These are phyloP conservation scores for Ceyx melanurus DNA, from an alignment of 2,113 vertebrate species.

Conservation along the genomic window DNA sequence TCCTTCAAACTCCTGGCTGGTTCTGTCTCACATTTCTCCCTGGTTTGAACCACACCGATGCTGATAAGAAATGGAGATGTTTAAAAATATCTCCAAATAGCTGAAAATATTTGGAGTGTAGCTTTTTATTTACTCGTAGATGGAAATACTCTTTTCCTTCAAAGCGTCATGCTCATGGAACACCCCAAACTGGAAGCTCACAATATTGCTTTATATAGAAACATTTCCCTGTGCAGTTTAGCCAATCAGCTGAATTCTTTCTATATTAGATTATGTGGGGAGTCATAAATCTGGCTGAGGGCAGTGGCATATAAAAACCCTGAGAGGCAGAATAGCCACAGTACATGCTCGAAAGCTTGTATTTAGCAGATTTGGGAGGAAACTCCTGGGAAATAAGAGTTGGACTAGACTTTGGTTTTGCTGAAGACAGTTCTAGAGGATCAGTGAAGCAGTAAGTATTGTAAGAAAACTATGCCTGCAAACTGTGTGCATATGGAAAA, in stretches of 20 bases:
- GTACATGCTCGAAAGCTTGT: background rate
- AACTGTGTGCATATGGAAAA: background rate
- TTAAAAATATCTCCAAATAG: constrained; percentile 43
- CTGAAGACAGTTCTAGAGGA: background rate
- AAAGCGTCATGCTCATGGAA: constrained; percentile 15
- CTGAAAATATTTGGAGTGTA: background rate
- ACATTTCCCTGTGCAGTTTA: constrained; percentile 21
- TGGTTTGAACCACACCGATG: fast-evolving
- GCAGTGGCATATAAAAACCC: constrained; percentile 41
- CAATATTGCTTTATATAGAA: constrained; percentile 67
- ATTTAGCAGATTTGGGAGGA: background rate
- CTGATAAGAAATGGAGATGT: constrained; percentile 29
- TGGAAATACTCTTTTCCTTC: constrained; percentile 40
- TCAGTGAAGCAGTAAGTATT: constrained; percentile 56
- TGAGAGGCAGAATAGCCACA: constrained; percentile 7
- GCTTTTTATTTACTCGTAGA: constrained; percentile 20
- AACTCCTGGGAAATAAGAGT: background rate
- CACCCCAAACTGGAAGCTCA: constrained; percentile 40
- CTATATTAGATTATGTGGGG: constrained; percentile 65
- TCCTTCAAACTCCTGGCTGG: background rate
- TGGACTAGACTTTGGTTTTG: constrained; percentile 27
- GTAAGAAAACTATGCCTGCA: background rate
- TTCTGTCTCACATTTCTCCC: background rate
- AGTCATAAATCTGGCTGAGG: constrained; percentile 52
- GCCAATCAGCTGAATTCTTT: constrained; percentile 57